phyloP scores from a whole-genome alignment of 2,113 vertebrate species.

The Monarcha castaneiventris region DNA sequence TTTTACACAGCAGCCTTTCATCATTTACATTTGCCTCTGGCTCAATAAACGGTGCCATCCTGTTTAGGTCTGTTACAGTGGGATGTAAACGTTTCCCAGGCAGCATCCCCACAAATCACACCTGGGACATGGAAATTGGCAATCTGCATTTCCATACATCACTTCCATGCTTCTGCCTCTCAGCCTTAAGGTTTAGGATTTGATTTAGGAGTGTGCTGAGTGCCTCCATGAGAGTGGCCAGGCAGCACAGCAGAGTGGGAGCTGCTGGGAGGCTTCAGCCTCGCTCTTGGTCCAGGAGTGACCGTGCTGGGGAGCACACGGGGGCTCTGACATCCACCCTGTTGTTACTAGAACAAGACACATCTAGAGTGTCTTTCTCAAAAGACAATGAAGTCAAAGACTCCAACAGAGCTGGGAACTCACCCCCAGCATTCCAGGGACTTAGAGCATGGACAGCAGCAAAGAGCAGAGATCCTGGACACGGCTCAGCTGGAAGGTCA shows the following conservation, averaged over 20 bases:
- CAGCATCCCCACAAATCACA: conserved; percentile 24
- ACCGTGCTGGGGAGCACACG: rapidly evolving
- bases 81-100: background rate
- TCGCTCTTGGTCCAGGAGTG: background rate
- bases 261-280: background rate
- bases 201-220: background rate
- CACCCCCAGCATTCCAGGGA: background rate
- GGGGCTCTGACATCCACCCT: background rate
- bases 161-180: background rate
- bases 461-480: background rate
- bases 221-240: background rate
- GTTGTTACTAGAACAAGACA: rapidly evolving
- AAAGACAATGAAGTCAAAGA: too few species aligned
- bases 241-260: background rate
- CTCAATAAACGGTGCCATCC: background rate
- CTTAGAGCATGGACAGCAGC: rapidly evolving
- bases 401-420: background rate
- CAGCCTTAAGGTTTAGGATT: background rate
- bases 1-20: conserved; percentile 39
- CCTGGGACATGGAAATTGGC: background rate
- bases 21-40: conserved; percentile 50
- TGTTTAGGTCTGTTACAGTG: background rate
- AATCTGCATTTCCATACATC: background rate
- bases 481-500: background rate
- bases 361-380: background rate